Percentiles rank a stretch among this genome's conserved stretches.
Evolutionary conservation across 2,888 invertebrate species (phyloP).

Genomic region (Danaus chrysippus): DNA sequence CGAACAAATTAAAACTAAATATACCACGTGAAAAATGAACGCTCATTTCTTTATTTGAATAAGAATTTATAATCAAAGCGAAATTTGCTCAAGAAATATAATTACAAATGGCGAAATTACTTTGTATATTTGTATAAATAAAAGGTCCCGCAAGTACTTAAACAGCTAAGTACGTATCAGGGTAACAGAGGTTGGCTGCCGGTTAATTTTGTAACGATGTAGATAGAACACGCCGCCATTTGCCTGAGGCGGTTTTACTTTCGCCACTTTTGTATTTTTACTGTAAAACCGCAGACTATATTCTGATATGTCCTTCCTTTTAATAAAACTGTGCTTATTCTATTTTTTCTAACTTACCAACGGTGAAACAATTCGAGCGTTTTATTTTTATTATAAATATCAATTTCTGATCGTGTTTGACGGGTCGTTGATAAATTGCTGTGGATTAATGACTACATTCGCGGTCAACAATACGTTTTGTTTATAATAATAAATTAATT

Average conservation of each 20-base stretch:
- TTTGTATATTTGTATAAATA: background rate
- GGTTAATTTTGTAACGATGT: slow-evolving; percentile 69
- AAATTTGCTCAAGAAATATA: slow-evolving; percentile 2
- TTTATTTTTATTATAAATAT: slow-evolving; percentile 36
- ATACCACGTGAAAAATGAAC: too few species aligned
- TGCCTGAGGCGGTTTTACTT: slow-evolving; percentile 46
- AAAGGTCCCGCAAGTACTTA: background rate
- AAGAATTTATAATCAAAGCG: background rate
- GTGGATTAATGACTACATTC: slow-evolving; percentile 35
- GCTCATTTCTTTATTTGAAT: too few species aligned
- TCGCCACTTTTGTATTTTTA: slow-evolving; percentile 59
- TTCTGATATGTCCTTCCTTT: background rate
- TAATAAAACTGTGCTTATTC: background rate
- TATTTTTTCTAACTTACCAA: background rate
- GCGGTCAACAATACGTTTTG: slow-evolving; percentile 12
- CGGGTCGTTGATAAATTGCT: slow-evolving; percentile 40
- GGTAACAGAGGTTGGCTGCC: slow-evolving; percentile 51
- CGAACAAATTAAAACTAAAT: too few species aligned
- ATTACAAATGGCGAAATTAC: background rate
- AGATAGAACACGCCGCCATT: slow-evolving; percentile 68
- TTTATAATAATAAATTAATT: too few species aligned
- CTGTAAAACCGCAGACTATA: slow-evolving; percentile 44
- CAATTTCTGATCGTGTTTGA: slow-evolving; percentile 40
- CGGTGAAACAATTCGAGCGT: slow-evolving; percentile 1
- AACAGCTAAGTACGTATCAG: slow-evolving; percentile 35